These are phyloP conservation scores for Peromyscus aztecus DNA, from an alignment of 2,797 vertebrate species.

Conservation along the genomic window DNA sequence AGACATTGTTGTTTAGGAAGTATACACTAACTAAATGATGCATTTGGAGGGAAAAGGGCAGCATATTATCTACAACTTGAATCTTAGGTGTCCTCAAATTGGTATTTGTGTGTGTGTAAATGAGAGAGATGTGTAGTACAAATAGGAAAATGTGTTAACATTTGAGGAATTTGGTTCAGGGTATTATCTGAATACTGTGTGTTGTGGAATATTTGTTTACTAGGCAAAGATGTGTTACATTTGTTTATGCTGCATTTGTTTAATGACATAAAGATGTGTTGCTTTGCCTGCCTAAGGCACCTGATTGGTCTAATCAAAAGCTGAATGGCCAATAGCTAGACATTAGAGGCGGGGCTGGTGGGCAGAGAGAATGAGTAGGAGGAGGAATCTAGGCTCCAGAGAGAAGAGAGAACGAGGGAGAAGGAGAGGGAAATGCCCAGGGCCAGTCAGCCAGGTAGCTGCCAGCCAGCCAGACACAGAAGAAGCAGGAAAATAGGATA, in stretches of 20 bases:
- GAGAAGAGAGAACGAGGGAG: not conserved
- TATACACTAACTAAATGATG: not conserved
- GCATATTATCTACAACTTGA: not conserved
- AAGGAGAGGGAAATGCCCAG: not conserved
- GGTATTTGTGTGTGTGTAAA: not conserved
- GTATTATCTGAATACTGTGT: not conserved
- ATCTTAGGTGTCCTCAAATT: not conserved
- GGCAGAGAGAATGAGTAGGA: not conserved
- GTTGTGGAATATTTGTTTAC: no score
- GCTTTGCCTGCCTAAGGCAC: not conserved
- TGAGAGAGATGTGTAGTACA: not conserved
- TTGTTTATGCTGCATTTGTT: not conserved
- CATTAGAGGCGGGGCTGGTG: not conserved
- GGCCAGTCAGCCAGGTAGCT: not conserved
- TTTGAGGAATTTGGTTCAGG: not conserved
- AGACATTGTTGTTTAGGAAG: constrained; percentile 26
- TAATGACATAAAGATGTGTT: not conserved
- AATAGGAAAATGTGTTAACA: not conserved
- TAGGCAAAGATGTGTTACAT: no score
- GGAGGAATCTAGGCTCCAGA: not conserved
- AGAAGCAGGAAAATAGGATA: not conserved
- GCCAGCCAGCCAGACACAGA: not conserved
- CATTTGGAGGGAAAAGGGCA: not conserved
- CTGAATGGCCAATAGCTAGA: not conserved
- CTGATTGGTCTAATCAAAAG: not conserved